Percentiles rank a stretch among this genome's conserved stretches.
Evolutionary conservation across 35 echinoderm and acorn worm species (phyloP).

Genomic region (Apostichopus californicus): DNA sequence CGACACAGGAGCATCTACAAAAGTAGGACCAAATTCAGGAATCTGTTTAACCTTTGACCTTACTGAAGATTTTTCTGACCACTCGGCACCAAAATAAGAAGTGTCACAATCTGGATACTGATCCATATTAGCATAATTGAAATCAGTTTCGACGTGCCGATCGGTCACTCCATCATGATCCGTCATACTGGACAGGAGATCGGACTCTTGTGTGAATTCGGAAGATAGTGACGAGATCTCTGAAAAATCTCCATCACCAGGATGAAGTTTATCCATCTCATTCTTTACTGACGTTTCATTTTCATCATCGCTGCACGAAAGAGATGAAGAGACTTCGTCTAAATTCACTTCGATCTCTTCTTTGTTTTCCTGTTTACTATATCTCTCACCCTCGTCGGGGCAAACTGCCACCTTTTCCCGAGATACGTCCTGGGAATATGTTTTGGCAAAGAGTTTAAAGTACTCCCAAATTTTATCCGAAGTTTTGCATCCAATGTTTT

Average conservation of each 20-base stretch:
- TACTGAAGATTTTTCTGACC: neutral
- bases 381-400: neutral
- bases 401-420: neutral
- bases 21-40: neutral
- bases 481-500: neutral
- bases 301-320: neutral
- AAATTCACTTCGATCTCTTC: neutral
- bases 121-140: neutral
- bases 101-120: neutral
- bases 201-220: neutral
- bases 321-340: neutral
- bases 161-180: neutral
- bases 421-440: neutral
- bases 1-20: neutral
- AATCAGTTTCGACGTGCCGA: neutral
- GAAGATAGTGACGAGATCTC: neutral
- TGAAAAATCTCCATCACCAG: no score
- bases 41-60: neutral
- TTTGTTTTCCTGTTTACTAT: neutral
- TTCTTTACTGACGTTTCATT: neutral
- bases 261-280: no score
- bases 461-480: constrained; percentile 44
- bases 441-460: constrained; percentile 10
- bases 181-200: neutral
- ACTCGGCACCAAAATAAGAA: neutral